Conservation (phyloP, 2,113 vertebrate species). For the Chrysochloris asiatica region DNA sequence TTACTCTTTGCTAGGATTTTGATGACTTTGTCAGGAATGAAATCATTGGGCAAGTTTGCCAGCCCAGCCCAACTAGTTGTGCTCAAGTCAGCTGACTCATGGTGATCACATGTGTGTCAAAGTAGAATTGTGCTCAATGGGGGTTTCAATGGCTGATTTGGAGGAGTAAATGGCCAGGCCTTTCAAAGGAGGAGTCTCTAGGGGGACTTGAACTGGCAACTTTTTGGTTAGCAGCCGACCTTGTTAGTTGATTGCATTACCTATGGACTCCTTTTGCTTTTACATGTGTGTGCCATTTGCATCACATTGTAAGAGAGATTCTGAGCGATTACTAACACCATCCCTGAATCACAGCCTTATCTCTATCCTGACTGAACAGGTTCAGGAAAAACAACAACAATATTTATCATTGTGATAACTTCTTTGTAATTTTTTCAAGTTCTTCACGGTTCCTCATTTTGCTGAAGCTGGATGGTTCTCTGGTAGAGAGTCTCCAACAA, state of each 20-base stretch:
- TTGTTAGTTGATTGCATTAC: background rate
- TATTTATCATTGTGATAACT: background rate
- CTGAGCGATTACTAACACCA: background rate
- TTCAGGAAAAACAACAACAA: slow-evolving; percentile 11
- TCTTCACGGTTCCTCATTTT: background rate
- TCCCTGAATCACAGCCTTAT: background rate
- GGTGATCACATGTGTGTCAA: too few species aligned
- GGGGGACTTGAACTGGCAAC: background rate
- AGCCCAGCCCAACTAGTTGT: background rate
- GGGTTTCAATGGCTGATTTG: too few species aligned
- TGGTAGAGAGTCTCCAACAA: too few species aligned
- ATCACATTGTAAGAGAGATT: background rate
- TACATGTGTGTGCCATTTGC: background rate
- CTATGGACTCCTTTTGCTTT: background rate
- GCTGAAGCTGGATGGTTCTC: slow-evolving; percentile 1
- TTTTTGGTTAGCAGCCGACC: background rate
- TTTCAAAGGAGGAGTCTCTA: background rate
- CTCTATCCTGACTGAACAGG: background rate
- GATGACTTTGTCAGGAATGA: background rate
- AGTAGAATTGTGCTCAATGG: too few species aligned
- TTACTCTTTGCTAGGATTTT: background rate
- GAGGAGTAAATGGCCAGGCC: background rate
- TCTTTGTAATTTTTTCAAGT: background rate
- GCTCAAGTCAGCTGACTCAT: too few species aligned
- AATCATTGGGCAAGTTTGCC: background rate